These are phyloP conservation scores for Bombyx huttoni DNA, from an alignment of 2,888 invertebrate genomes.

Conservation along the genomic window DNA sequence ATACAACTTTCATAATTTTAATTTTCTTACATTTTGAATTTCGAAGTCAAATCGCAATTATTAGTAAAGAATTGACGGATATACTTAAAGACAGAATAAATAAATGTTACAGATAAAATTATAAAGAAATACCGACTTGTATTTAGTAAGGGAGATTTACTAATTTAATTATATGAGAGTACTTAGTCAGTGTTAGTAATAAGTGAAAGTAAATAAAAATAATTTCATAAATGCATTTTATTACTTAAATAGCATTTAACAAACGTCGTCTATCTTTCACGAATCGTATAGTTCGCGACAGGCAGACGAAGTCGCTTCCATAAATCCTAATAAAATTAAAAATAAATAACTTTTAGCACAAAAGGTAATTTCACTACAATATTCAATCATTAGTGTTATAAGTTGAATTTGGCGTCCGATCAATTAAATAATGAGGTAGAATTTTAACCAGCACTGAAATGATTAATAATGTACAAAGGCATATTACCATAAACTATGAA, in stretches of 20 bases:
- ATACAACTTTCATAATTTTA: too few relatives aligned
- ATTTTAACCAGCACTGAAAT: background rate
- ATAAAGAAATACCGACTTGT: too few relatives aligned
- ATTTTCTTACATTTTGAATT: too few relatives aligned
- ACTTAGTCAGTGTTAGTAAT: too few relatives aligned
- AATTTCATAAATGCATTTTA: background rate
- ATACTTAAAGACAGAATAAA: too few relatives aligned
- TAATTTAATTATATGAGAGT: too few relatives aligned
- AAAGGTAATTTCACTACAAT: constrained; percentile 3
- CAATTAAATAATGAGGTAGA: background rate
- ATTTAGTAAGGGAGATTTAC: too few relatives aligned
- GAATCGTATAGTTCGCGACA: constrained; percentile 35
- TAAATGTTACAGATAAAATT: too few relatives aligned
- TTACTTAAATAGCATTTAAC: constrained; percentile 4
- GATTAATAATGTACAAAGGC: too few relatives aligned
- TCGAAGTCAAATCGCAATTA: too few relatives aligned
- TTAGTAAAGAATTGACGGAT: too few relatives aligned
- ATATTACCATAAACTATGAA: background rate
- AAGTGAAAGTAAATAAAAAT: background rate
- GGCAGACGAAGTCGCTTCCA: constrained; percentile 36
- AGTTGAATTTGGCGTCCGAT: constrained; percentile 4
- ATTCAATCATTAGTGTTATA: too few relatives aligned
- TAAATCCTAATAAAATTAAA: background rate
- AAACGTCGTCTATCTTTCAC: constrained; percentile 49
- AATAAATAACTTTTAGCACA: constrained; percentile 9